phyloP scores from a whole-genome alignment of 2,888 invertebrate species.

The Dryadula phaetusa region DNA sequence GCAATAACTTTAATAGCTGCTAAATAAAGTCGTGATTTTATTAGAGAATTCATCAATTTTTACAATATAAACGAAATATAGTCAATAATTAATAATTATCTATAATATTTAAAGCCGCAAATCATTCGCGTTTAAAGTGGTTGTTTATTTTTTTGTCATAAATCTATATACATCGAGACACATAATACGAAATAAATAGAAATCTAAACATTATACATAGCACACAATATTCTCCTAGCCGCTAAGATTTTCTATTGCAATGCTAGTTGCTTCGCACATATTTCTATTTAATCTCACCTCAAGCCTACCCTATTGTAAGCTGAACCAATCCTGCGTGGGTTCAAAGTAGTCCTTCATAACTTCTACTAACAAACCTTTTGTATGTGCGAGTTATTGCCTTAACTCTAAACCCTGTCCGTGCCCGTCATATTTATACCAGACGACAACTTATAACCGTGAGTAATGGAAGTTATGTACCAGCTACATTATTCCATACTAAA shows the following conservation, averaged over 20 bases:
- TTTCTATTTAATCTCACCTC: conserved; percentile 36
- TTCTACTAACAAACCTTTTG: conserved; percentile 83
- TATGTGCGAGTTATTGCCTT: conserved; percentile 67
- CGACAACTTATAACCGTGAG: conserved; percentile 76
- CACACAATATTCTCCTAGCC: neutral
- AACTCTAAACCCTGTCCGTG: conserved; percentile 75
- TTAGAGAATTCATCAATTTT: neutral
- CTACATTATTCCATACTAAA: conserved; percentile 79
- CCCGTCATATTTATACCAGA: conserved; percentile 75
- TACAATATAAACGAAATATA: neutral
- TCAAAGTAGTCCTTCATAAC: conserved; percentile 73
- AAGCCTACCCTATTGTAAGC: conserved; percentile 43
- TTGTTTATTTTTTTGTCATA: too few relatives aligned
- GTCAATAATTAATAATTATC: neutral
- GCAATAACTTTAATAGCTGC: neutral
- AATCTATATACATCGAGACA: neutral
- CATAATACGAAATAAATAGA: neutral
- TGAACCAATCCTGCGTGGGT: conserved; percentile 66
- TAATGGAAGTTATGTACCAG: conserved; percentile 77
- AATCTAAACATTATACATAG: neutral
- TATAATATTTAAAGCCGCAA: neutral
- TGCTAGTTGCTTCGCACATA: conserved; percentile 16
- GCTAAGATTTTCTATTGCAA: conserved; percentile 7
- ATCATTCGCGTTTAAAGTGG: neutral
- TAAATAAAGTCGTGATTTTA: conserved; percentile 21